Evolutionary conservation across 1,140 invertebrate genomes (phyloP).

Genomic region (Pachyrhynchus sulphureomaculatus): DNA sequence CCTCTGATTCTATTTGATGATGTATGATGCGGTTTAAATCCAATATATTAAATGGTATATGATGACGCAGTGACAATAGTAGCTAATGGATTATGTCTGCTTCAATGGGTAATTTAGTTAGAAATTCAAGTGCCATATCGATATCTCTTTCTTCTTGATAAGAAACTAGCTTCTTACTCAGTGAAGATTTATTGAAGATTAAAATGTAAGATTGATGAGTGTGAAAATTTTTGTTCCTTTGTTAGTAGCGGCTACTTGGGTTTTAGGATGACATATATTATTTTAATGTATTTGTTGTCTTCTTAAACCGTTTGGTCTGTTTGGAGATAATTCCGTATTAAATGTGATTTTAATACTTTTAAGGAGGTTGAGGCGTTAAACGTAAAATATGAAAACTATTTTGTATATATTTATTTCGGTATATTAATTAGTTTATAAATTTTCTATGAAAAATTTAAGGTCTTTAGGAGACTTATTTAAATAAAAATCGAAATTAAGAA

Average conservation of each 20-base stretch:
- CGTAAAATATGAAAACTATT: too few relatives aligned
- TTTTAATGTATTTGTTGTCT: background rate
- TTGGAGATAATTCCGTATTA: too few relatives aligned
- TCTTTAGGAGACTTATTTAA: too few relatives aligned
- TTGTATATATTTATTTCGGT: too few relatives aligned
- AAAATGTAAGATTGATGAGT: slow-evolving; percentile 31
- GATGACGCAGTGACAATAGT: slow-evolving; percentile 34
- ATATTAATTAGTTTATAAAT: too few relatives aligned
- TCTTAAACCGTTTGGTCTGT: background rate
- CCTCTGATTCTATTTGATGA: slow-evolving; percentile 29
- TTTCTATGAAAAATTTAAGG: too few relatives aligned
- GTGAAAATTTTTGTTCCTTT: slow-evolving; percentile 22
- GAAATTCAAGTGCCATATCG: slow-evolving; percentile 29
- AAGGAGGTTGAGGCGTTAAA: too few relatives aligned
- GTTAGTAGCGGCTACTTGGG: slow-evolving; percentile 19
- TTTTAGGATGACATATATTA: background rate
- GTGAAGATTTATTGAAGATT: slow-evolving; percentile 21
- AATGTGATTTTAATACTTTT: too few relatives aligned
- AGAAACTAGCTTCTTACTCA: slow-evolving; percentile 17
- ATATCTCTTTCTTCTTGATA: slow-evolving; percentile 25
- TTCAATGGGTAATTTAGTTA: slow-evolving; percentile 30
- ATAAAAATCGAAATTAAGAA: too few relatives aligned
- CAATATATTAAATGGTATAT: slow-evolving; percentile 25
- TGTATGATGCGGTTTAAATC: slow-evolving; percentile 32
- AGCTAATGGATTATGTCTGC: slow-evolving; percentile 31